These are phyloP conservation scores for Mormyrus lacerda DNA, from an alignment of 2,113 vertebrate species.

Conservation along the genomic window DNA sequence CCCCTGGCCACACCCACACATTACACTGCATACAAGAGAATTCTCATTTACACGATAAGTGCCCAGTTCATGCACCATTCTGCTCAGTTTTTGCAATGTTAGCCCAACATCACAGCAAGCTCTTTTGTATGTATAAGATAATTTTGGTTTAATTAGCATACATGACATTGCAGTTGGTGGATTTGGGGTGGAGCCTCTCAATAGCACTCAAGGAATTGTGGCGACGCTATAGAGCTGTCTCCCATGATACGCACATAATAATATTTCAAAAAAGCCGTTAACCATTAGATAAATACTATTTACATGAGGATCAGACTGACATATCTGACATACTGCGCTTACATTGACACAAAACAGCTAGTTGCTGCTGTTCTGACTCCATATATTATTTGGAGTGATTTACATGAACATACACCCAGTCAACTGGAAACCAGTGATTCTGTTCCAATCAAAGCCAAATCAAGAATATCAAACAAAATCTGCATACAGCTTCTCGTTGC, in stretches of 20 bases:
- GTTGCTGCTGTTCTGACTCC: constrained; percentile 1
- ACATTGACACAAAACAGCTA: neutral
- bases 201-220: neutral
- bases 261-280: neutral
- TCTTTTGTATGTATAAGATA: neutral
- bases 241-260: neutral
- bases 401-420: constrained; percentile 17
- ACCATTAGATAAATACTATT: constrained; percentile 7
- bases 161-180: neutral
- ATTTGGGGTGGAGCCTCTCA: neutral
- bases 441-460: constrained; percentile 17
- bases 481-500: neutral
- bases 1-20: constrained; percentile 30
- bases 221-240: neutral
- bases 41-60: neutral
- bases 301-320: neutral
- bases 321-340: neutral
- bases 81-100: neutral
- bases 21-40: constrained; percentile 22
- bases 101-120: neutral
- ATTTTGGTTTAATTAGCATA: neutral
- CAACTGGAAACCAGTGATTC: constrained; percentile 22
- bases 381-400: constrained; percentile 25
- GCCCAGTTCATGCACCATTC: neutral
- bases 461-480: constrained; percentile 10